Percentiles rank a stretch among this genome's conserved stretches.
Evolutionary conservation across 2,888 invertebrate species (phyloP).

Genomic region (Macaria notata): DNA sequence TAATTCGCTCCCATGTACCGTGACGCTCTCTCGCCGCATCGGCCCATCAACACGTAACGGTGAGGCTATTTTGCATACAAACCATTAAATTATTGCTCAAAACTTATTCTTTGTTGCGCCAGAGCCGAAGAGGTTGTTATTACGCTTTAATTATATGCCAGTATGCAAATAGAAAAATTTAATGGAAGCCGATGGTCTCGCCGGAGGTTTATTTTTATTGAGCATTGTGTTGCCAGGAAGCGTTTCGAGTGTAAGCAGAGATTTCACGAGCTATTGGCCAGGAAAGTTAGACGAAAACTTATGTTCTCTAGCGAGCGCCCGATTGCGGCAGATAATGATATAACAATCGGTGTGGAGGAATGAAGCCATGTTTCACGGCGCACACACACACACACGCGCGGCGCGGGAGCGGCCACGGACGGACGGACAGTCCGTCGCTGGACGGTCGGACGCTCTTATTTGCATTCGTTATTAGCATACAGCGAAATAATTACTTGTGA

Average conservation of each 20-base stretch:
- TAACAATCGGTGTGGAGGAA: constrained; percentile 40
- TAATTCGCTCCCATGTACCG: constrained; percentile 76
- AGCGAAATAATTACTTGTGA: constrained; percentile 73
- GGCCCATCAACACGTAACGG: constrained; percentile 80
- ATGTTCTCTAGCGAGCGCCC: constrained; percentile 25
- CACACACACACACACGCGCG: constrained; percentile 25
- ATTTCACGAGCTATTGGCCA: constrained; percentile 49
- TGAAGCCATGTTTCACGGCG: constrained; percentile 65
- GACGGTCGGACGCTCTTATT: constrained; percentile 56
- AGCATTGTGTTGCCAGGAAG: constrained; percentile 57
- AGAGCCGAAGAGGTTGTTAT: constrained; percentile 78
- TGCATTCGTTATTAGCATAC: constrained; percentile 74
- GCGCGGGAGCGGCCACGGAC: constrained; percentile 32
- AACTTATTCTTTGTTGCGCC: constrained; percentile 81
- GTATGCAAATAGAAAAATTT: constrained; percentile 77
- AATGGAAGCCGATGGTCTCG: constrained; percentile 71
- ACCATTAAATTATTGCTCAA: constrained; percentile 82
- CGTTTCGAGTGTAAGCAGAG: constrained; percentile 38
- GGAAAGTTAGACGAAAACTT: constrained; percentile 32
- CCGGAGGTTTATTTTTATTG: constrained; percentile 63
- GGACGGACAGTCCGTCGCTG: constrained; percentile 30
- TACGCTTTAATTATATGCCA: constrained; percentile 77
- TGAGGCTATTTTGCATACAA: constrained; percentile 80
- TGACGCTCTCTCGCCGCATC: constrained; percentile 74
- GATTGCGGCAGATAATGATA: constrained; percentile 24